Percentiles rank a stretch among this genome's conserved stretches.
Evolutionary conservation across 2,888 invertebrate genomes (phyloP).

Genomic region (Drosophila neotestacea): DNA sequence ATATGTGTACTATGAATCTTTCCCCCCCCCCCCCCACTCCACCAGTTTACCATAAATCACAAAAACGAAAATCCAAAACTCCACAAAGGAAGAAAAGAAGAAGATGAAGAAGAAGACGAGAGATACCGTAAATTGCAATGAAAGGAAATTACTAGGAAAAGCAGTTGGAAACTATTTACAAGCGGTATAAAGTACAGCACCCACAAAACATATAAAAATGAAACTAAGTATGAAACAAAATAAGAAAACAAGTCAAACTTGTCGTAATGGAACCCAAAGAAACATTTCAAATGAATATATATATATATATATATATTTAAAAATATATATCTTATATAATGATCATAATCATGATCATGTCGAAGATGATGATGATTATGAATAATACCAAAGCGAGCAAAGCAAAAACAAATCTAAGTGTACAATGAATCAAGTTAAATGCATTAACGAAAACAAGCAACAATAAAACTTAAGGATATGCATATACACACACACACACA

Average conservation of each 20-base stretch:
- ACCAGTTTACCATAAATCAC: slow-evolving; percentile 20
- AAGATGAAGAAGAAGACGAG: not conserved
- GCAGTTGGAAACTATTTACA: slow-evolving; percentile 64
- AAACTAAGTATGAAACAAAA: slow-evolving; percentile 7
- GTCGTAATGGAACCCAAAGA: slow-evolving; percentile 48
- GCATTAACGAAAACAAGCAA: slow-evolving; percentile 44
- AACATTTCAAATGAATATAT: slow-evolving; percentile 52
- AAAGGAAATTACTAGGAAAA: slow-evolving; percentile 26
- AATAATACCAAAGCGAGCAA: slow-evolving; percentile 22
- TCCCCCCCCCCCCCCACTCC: not conserved
- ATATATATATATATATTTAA: slow-evolving; percentile 1
- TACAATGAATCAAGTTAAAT: slow-evolving; percentile 51
- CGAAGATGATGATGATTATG: not conserved
- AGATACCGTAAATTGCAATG: slow-evolving; percentile 18
- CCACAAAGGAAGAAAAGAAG: not conserved
- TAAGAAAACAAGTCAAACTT: slow-evolving; percentile 46
- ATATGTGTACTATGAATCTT: slow-evolving; percentile 13
- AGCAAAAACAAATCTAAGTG: slow-evolving; percentile 34
- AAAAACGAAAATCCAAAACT: not conserved
- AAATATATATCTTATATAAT: slow-evolving; percentile 15
- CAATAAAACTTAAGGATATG: slow-evolving; percentile 33
- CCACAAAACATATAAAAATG: slow-evolving; percentile 13
- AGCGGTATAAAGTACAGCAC: slow-evolving; percentile 35
- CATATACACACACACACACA: slow-evolving; percentile 9
- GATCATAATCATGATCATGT: slow-evolving; percentile 2